Base-by-base conservation (phyloP, 1,140 invertebrate genomes). In the Bombus impatiens region DNA sequence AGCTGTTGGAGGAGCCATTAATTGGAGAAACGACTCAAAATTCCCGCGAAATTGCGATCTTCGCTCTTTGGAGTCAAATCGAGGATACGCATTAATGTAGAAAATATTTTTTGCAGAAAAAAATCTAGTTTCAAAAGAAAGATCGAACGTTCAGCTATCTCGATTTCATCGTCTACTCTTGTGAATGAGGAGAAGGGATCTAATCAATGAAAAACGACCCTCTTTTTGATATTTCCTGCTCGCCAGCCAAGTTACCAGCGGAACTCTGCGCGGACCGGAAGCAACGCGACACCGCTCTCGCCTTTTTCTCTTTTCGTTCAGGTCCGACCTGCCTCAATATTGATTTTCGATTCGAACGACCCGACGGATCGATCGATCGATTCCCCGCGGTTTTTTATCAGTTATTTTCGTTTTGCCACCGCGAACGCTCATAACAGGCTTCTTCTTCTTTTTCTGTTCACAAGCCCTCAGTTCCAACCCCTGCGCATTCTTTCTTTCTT, bases 351-450 rank as follows among this genome's bases (percentile, higher is more conserved):
- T 62, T 91, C 86, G 47, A 53, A 53, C 86, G 94, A 89, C 87
- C 88, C 91, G 86, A 80, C 91, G 84, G 89, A 93, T 92, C 87
- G 91, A 93, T 93, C 91, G 90, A 91, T 91, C 83, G 86, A 90
- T 86, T 83, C 84, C 86, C 82, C 89, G 84, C 89, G 90, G 84
- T 89, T 68, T 83, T 83, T 89, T 62, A 78, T 77, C 82, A 91
- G 88, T 88, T 87, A 78, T 86, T 91, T 84, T 82, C 80, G 37
- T 90, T 87, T 53, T 62, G n/a, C 32, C 37, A 28, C 0, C 47
- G 18, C 53, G 22, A 76, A 44, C 12, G 71, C 80, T 90, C 72
- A 83, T 86, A 84, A 83, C 89, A 90, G 62, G 90, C 86, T 90
- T 91, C 84, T 78, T 84, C 81, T 78, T 86, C 79, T 87, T 87